phyloP scores from a whole-genome alignment of 2,113 vertebrate species.

The Microtus pennsylvanicus region DNA sequence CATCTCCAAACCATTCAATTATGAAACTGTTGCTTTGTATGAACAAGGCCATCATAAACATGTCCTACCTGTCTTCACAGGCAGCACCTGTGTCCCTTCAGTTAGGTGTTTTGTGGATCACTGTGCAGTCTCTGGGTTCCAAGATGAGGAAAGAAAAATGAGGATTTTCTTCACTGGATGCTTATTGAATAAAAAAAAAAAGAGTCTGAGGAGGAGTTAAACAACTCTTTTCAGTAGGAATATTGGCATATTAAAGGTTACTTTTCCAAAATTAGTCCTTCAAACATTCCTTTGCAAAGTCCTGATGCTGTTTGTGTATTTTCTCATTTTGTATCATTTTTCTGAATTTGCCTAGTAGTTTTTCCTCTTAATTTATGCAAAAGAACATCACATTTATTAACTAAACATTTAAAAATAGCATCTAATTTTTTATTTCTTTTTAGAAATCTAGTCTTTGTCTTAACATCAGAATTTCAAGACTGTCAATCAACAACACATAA shows the following conservation, averaged over 20 bases:
- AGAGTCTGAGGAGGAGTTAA: not conserved
- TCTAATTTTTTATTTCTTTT: not conserved
- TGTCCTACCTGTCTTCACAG: not conserved
- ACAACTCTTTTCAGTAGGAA: not conserved
- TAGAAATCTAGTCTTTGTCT: not conserved
- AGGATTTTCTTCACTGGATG: not conserved
- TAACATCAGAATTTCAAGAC: not conserved
- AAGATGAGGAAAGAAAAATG: not conserved
- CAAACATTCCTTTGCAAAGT: not conserved
- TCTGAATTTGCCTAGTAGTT: not conserved
- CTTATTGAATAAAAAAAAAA: not conserved
- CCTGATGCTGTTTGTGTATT: not conserved
- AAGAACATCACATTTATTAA: not conserved
- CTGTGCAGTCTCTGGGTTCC: not conserved
- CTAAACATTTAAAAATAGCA: not conserved
- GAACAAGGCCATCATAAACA: not conserved
- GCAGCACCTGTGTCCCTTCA: not conserved
- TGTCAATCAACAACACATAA: not conserved
- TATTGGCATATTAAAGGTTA: not conserved
- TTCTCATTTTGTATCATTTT: not conserved
- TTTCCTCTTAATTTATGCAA: not conserved
- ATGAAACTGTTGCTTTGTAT: not conserved
- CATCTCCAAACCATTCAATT: not conserved
- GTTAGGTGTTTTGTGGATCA: accelerated
- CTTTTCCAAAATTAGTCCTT: not conserved